Percentiles rank a stretch among this genome's conserved stretches.
These are phyloP conservation scores for Euspilapteryx auroguttella DNA, from an alignment of 2,888 invertebrate species.

Conservation along the genomic window DNA sequence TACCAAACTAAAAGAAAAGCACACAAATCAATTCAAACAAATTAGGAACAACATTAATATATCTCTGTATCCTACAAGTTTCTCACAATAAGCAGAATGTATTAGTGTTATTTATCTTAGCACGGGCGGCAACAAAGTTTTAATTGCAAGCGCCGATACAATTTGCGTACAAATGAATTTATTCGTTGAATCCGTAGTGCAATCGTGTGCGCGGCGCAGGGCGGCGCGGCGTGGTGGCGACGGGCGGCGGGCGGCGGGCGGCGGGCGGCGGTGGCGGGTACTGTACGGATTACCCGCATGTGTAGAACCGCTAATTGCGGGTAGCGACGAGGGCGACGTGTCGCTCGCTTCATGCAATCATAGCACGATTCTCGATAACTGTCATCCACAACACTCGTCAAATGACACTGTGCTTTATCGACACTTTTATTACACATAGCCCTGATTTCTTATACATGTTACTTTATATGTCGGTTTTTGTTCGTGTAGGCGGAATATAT, in stretches of 20 bases:
- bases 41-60: slow-evolving; percentile 58
- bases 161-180: slow-evolving; percentile 62
- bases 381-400: too few species aligned
- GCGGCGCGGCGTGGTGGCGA: too few species aligned
- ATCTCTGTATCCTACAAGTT: slow-evolving; percentile 54
- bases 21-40: slow-evolving; percentile 47
- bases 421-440: too few species aligned
- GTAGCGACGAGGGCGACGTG: slow-evolving; percentile 27
- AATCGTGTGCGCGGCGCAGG: slow-evolving; percentile 28
- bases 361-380: too few species aligned
- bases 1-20: too few species aligned
- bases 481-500: too few species aligned
- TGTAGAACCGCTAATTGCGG: slow-evolving; percentile 54
- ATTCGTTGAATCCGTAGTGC: slow-evolving; percentile 56
- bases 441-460: too few species aligned
- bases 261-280: slow-evolving; percentile 20
- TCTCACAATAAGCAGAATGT: slow-evolving; percentile 56
- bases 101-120: slow-evolving; percentile 61
- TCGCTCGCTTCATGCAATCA: too few species aligned
- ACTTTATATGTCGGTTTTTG: too few species aligned
- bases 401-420: too few species aligned
- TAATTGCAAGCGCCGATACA: slow-evolving; percentile 62
- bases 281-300: slow-evolving; percentile 50
- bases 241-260: slow-evolving; percentile 15
- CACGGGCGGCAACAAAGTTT: slow-evolving; percentile 57